Evolutionary conservation across 2,113 vertebrate species (phyloP), one percentile per base, ranked within the genome.

Genomic region (Ophiodon elongatus): DNA sequence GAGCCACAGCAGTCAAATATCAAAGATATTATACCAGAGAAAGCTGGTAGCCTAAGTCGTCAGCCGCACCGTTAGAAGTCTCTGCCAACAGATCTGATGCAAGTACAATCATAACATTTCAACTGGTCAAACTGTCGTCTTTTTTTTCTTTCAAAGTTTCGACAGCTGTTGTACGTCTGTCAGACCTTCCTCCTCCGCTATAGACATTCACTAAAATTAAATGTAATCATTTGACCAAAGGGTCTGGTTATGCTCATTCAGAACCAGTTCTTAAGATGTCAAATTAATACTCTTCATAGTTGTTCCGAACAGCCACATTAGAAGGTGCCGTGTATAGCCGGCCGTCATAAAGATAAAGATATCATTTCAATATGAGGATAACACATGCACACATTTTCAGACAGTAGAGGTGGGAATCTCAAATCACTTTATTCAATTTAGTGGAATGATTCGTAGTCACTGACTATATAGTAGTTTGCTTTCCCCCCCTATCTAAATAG

Each of bases 1-100:
- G 29, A 84, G 35, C 54, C 39, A 59, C 65, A 35, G 76, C 23
- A 64, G 35, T 76, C 62, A 57, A 27, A 56, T 71, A 88, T 91
- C 76, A 88, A 86, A 88, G 66, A n/a, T 59, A 37, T 70, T 33
- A 74, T 17, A 83, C 73, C 68, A 83, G 65, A 80, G 67, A 72
- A 73, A 75, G 69, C 68, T 8, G 33, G 31, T 39, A 70, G 88
- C 76, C 85, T 10, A 70, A 77, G 79, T 83, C 59, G 13, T 70
- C 67, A 8, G 29, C 45, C 5, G 56, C 45, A 2, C 27, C 9
- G 54, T 84, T 62, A 59, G 73, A 82, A 79, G 63, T 76, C 70
- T 68, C 62, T 56, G 67, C 43, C 52, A 77, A 56, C 37, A 31
- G 67, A 70, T 65, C 43, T 86, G 82, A 88, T 52, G 84, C 59